Evolutionary conservation across 2,888 invertebrate species (phyloP).

Genomic region (Apomyelois bistriatella): DNA sequence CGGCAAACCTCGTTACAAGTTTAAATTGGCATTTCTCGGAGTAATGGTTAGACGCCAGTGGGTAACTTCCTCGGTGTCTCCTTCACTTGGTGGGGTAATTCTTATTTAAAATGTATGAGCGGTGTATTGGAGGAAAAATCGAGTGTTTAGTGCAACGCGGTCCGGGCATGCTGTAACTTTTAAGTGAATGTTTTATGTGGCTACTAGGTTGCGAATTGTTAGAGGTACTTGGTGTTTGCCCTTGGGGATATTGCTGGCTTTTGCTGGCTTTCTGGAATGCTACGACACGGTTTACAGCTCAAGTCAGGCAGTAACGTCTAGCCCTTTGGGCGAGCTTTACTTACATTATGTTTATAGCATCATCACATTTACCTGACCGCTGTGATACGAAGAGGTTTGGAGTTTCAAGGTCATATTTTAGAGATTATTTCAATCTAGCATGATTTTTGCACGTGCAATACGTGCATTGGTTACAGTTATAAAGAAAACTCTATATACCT

Average conservation of each 20-base stretch:
- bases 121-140: conserved; percentile 30
- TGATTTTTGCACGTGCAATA: no score
- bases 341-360: conserved; percentile 12
- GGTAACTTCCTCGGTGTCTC: conserved; percentile 63
- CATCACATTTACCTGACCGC: conserved; percentile 4
- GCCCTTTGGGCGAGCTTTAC: not conserved
- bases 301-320: conserved; percentile 5
- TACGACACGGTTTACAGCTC: conserved; percentile 12
- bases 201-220: conserved; percentile 7
- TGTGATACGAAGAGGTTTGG: not conserved
- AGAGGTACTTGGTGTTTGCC: conserved; percentile 2
- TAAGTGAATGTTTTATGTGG: conserved; percentile 22
- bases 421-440: no score
- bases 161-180: conserved; percentile 3
- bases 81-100: conserved; percentile 59
- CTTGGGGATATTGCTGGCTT: conserved; percentile 11
- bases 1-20: conserved; percentile 77
- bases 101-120: conserved; percentile 73
- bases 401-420: no score
- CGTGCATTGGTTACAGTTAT: no score
- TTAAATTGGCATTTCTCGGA: conserved; percentile 78
- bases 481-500: no score
- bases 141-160: conserved; percentile 28
- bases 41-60: conserved; percentile 70
- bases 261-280: conserved; percentile 12